Evolutionary conservation across 2,888 invertebrate genomes (phyloP), one percentile per base, ranked within the genome.

Genomic region (Spodoptera exigua): DNA sequence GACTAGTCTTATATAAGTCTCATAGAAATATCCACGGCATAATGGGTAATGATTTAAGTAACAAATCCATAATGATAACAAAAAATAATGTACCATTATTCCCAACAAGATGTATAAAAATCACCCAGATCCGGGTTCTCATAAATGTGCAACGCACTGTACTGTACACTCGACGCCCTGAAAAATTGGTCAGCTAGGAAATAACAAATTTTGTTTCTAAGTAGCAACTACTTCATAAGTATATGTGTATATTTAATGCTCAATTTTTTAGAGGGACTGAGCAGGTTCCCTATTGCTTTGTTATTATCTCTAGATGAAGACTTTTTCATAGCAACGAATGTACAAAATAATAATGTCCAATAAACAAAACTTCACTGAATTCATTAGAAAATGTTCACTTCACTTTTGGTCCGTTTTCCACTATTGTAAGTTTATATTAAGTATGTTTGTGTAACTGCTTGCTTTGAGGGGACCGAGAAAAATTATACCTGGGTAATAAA

Each of bases 301-400:
- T 52, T 37, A 27, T 46, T 35, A 63, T 63, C 48, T 60, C 51
- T 49, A 66, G 53, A 52, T 55, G 44, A 74, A 49, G 58, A 67
- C 62, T 72, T 74, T 79, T 74, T 57, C 72, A 68, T 62, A 75
- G 72, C 60, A 60, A 34, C 58, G 55, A 72, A 67, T 78, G 70
- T 72, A 62, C 34, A 52, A 53, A 46, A 35, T 59, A 76, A 72
- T 80, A 78, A 67, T 75, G 78, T 80, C 68, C 78, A 81, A 70
- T 74, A 65, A 75, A 73, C 64, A 73, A 74, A 76, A 75, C 61
- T 76, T 79, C 81, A 81, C 77, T 68, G 70, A 79, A 79, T 83
- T 77, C 73, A 78, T 81, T 75, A 63, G 76, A 83, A 81, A 80
- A 61, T 72, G 83, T 84, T 82, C 87, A 88, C 87, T 85, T 81